A percentile compares a stretch with the other conserved stretches of the same genome.
Evolutionary conservation across 1,140 invertebrate genomes (phyloP).

Genomic region (Zaprionus ghesquierei): DNA sequence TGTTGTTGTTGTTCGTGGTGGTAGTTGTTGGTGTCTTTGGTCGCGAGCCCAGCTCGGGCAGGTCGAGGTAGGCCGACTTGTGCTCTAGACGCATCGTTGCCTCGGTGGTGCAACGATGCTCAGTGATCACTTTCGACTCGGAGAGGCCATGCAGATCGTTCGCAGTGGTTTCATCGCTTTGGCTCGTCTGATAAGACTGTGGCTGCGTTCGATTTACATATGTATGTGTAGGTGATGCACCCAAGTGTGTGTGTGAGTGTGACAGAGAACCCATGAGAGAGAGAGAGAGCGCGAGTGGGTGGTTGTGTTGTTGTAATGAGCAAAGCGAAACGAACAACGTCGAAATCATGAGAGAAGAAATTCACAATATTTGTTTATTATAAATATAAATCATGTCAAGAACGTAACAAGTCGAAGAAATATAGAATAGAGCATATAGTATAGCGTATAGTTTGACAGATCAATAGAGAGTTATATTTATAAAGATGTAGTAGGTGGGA

Average conservation of each 20-base stretch:
- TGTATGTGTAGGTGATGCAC: constrained; percentile 4
- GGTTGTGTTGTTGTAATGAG: constrained; percentile 42
- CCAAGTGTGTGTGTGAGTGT: constrained; percentile 14
- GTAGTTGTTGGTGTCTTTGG: constrained; percentile 64
- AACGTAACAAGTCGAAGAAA: constrained; percentile 58
- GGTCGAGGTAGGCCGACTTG: constrained; percentile 75
- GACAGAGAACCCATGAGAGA: constrained; percentile 19
- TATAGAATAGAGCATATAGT: constrained; percentile 14
- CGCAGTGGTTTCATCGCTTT: constrained; percentile 63
- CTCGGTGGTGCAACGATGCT: constrained; percentile 82
- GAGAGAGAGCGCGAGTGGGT: background rate
- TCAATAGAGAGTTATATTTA: constrained; percentile 19
- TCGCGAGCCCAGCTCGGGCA: constrained; percentile 63
- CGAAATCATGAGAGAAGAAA: constrained; percentile 76
- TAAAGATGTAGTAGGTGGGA: constrained; percentile 11
- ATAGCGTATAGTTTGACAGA: constrained; percentile 24
- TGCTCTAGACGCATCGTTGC: constrained; percentile 83
- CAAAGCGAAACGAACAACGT: constrained; percentile 77
- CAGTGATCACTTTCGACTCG: constrained; percentile 82
- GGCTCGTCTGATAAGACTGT: constrained; percentile 63
- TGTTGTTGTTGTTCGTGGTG: constrained; percentile 22
- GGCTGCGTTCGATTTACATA: constrained; percentile 36
- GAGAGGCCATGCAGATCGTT: constrained; percentile 79
- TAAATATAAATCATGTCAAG: constrained; percentile 44
- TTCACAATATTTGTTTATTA: constrained; percentile 77